Evolutionary conservation across 2,888 invertebrate genomes (phyloP), one percentile per base, ranked within the genome.

Genomic region (Didymodactylos carnosus): DNA sequence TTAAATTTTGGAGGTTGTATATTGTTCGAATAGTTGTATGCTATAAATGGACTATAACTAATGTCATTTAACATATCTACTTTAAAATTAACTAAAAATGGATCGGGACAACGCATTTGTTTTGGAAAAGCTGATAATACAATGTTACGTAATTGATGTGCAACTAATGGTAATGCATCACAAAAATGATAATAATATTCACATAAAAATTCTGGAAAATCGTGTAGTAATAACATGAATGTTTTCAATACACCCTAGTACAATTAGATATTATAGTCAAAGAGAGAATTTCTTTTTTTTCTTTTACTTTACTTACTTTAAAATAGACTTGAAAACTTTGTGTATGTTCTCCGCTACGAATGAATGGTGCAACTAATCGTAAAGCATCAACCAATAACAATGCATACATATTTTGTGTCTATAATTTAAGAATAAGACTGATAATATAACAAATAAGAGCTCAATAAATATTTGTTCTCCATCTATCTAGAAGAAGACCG

Each of bases 121-220:
- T 95, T 87, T 13, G 98, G 98, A 83, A 95, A 98, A 3, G 98
- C 98, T 5, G 95, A 94, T 76, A 99, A 86, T 73, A 99, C 94
- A 75, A 99, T 87, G 83, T 99, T 99, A 72, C 98, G 87, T 92
- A 99, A 93, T 82, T 88, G 97, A 78, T 98, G 95, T 84, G 98
- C 98, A 83, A 98, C 98, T 7, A 97, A 93, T 70, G 98, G 97
- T 79, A 99, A 97, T 76, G 93, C 94, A 83, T 99, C 98, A 83
- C 98, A 97, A 85, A 99, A 94, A 69, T 92, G 92, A 83, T 97
- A 97, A 83, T 98, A 95, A 84, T 95, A 97, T 83, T 99, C 98
- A 84, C 97, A 97, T 72, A 99, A 87, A 83, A 99, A 94, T 85
- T 99, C 98, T 0, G 98, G 98, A 83, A 99, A 99, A 83, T 99